phyloP scores from a whole-genome alignment of 2,113 vertebrate species.

The Chloropsis hardwickii region DNA sequence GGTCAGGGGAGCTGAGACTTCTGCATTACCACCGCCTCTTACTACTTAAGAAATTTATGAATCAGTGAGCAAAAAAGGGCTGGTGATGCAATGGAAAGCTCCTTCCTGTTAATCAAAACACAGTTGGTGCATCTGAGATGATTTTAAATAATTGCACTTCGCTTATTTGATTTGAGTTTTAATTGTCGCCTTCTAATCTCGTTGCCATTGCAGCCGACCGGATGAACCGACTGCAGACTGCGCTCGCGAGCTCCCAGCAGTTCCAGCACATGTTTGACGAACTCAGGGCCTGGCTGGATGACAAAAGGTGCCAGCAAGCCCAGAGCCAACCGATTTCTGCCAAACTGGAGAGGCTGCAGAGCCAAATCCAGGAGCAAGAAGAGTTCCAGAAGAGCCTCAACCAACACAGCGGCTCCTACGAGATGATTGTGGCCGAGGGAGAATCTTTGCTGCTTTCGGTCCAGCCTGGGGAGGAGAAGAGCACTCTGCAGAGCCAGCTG shows the following conservation, averaged over 20 bases:
- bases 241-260: constrained; percentile 94
- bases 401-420: constrained; percentile 92
- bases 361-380: constrained; percentile 85
- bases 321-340: constrained; percentile 82
- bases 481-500: constrained; percentile 83
- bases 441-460: constrained; percentile 85
- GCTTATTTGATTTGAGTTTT: constrained; percentile 57
- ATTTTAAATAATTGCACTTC: constrained; percentile 44
- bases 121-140: constrained; percentile 26
- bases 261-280: constrained; percentile 99
- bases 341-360: constrained; percentile 79
- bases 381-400: constrained; percentile 89
- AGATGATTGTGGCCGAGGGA: constrained; percentile 90
- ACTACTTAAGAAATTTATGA: not conserved
- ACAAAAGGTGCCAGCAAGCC: constrained; percentile 74
- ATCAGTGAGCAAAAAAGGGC: not conserved
- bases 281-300: constrained; percentile 89
- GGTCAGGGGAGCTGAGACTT: not conserved
- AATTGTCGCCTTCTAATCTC: constrained; percentile 49
- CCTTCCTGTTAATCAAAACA: constrained; percentile 51
- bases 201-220: constrained; percentile 82
- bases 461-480: constrained; percentile 85
- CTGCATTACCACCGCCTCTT: not conserved
- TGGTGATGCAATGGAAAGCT: constrained; percentile 9
- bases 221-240: constrained; percentile 91